A percentile compares a stretch with the other conserved stretches of the same genome.
phyloP scores from a whole-genome alignment of 2,888 invertebrate species.

The Hirtodrosophila alboralis region DNA sequence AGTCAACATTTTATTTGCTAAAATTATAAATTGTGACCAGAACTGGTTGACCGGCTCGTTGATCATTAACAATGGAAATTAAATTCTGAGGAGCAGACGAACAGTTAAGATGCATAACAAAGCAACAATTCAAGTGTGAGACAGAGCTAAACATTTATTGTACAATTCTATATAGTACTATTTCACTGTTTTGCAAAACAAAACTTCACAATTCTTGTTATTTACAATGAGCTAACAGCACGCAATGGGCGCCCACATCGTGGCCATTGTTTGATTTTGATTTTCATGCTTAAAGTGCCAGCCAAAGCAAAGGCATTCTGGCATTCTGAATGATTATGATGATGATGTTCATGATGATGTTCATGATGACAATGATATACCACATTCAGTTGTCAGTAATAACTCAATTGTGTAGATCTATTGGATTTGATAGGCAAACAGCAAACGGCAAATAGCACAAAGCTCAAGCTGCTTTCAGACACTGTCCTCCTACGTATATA shows the following conservation, averaged over 20 bases:
- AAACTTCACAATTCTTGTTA: slow-evolving; percentile 26
- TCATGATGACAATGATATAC: slow-evolving; percentile 44
- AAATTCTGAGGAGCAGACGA: slow-evolving; percentile 7
- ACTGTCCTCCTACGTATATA: neutral
- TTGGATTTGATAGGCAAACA: slow-evolving; percentile 57
- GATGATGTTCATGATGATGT: slow-evolving; percentile 9
- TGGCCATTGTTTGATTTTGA: slow-evolving; percentile 66
- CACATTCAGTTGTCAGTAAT: slow-evolving; percentile 72
- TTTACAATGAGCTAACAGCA: slow-evolving; percentile 60
- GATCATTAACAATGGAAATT: slow-evolving; percentile 55
- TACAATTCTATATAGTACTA: slow-evolving; percentile 13
- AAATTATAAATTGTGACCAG: slow-evolving; percentile 68
- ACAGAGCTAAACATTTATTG: slow-evolving; percentile 46
- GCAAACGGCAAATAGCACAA: slow-evolving; percentile 21
- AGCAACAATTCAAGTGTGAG: slow-evolving; percentile 60
- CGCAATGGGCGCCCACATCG: slow-evolving; percentile 59
- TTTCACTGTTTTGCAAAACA: neutral
- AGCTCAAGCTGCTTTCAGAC: slow-evolving; percentile 15
- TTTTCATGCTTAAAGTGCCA: slow-evolving; percentile 58
- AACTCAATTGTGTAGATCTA: slow-evolving; percentile 71
- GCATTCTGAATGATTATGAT: slow-evolving; percentile 37
- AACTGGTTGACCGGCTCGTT: slow-evolving; percentile 46
- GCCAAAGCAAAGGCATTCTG: no score
- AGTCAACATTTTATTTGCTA: slow-evolving; percentile 59
- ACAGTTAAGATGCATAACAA: slow-evolving; percentile 30